Evolutionary conservation across 2,888 invertebrate genomes (phyloP), one percentile per base, ranked within the genome.

Genomic region (Clivina fossor): DNA sequence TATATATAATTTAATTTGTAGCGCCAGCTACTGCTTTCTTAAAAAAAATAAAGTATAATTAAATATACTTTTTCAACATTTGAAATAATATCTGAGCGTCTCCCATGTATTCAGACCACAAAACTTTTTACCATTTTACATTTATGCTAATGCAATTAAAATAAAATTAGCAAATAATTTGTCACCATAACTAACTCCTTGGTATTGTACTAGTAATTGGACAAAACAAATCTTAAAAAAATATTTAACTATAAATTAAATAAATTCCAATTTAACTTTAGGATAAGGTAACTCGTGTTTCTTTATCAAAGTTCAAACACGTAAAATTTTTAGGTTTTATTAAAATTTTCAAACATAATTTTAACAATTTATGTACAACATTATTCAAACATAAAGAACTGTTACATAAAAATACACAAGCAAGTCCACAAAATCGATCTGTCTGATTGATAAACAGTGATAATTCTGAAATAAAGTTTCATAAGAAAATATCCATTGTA

Each of bases 161-260:
- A 95, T 75, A 63, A 87, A 85, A 46, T 88, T 83, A 4, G 88
- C 86, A 73, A 95, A 96, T 5, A 86, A 76, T 30, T 81, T 77
- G 71, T 94, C 88, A 0, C 93, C 93, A 71, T 94, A 96, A 51
- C 95, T 95, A 19, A 90, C 89, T 1, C 88, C 88, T 69, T 88
- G 88, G 71, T 89, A 96, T 69, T 93, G 92, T 66, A 91, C 89
- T 56, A 95, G 78, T 60, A 95, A 76, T 59, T 88, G 84, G 1
- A 84, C 84, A 63, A 86, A 90, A 44, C n/a, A n/a, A n/a, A n/a
- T n/a, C n/a, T n/a, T n/a, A n/a, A n/a, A n/a, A n/a, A n/a, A n/a
- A n/a, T n/a, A n/a, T n/a, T n/a, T n/a, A n/a, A n/a, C n/a, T n/a
- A n/a, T n/a, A n/a, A n/a, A n/a, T n/a, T n/a, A n/a, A n/a, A n/a